A percentile compares a stretch with the other conserved stretches of the same genome.
Conservation (phyloP, 2,113 vertebrate species). For the Platichthys stellatus region DNA sequence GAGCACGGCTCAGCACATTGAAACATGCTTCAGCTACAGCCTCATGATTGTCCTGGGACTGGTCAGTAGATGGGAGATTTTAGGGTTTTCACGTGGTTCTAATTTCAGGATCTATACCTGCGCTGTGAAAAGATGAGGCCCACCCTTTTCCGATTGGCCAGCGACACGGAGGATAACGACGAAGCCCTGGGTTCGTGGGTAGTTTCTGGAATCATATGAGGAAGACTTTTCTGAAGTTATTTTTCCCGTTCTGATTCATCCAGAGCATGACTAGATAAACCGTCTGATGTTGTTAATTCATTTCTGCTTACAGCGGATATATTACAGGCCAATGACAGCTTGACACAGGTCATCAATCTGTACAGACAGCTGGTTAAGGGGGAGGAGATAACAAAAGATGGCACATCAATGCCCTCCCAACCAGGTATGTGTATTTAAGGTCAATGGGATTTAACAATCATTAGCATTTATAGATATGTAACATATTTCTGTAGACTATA, state of each 20-base stretch:
- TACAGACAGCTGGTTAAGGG: conserved; percentile 93
- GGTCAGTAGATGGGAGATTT: not conserved
- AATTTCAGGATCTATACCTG: conserved; percentile 91
- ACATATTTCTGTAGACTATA: not conserved
- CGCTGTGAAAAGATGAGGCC: conserved; percentile 98
- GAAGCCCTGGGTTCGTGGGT: conserved; percentile 90
- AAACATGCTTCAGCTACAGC: not conserved
- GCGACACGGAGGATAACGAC: conserved; percentile 97
- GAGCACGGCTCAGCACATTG: conserved; percentile 28
- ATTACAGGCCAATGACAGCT: conserved; percentile 95
- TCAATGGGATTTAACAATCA: not conserved
- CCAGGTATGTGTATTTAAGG: conserved; percentile 74
- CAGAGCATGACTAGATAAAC: not conserved
- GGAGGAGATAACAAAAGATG: conserved; percentile 91
- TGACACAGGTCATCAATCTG: conserved; percentile 96
- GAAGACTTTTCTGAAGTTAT: not conserved
- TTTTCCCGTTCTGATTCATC: not conserved
- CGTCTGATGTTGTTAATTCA: conserved; percentile 3
- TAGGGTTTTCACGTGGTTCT: conserved; percentile 20
- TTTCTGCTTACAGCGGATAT: conserved; percentile 87
- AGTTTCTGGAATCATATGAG: not conserved
- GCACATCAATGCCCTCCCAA: conserved; percentile 62
- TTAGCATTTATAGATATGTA: not conserved
- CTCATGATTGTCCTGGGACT: not conserved
- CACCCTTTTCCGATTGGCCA: conserved; percentile 93